A percentile compares a stretch with the other conserved stretches of the same genome.
Evolutionary conservation across 30 jellyfish, hydroid and myxozoan species (phyloP).

Genomic region (Aurelia sp.): DNA sequence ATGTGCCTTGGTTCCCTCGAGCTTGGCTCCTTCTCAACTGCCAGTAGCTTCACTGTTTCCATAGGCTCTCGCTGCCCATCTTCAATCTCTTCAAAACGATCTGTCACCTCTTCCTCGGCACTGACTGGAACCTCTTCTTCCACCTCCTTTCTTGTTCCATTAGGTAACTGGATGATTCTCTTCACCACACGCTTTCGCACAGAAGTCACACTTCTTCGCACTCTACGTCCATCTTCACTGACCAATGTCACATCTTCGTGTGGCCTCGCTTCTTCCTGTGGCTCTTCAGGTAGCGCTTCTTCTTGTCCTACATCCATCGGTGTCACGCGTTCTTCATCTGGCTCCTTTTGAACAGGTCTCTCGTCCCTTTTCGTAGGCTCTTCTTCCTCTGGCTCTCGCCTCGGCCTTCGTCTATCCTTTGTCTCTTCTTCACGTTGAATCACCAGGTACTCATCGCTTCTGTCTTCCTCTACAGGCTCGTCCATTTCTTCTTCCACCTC

Average conservation of each 20-base stretch:
- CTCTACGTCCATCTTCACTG: constrained; percentile 52
- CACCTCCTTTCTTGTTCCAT: constrained; percentile 78
- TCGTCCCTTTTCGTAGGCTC: not conserved
- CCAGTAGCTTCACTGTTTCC: not conserved
- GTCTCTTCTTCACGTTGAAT: constrained; percentile 15
- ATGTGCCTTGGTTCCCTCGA: constrained; percentile 72
- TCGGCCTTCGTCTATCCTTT: constrained; percentile 9
- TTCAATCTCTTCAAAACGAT: not conserved
- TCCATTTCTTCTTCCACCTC: constrained; percentile 60
- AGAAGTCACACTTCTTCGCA: constrained; percentile 56
- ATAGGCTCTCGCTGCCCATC: constrained; percentile 16
- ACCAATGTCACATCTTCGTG: constrained; percentile 16
- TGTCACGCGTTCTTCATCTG: constrained; percentile 13
- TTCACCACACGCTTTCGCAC: constrained; percentile 76
- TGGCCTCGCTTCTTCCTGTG: constrained; percentile 11
- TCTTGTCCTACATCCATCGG: constrained; percentile 46
- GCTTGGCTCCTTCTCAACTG: not conserved
- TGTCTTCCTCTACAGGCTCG: constrained; percentile 13
- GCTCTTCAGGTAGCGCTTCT: constrained; percentile 13
- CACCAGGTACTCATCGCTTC: constrained; percentile 21
- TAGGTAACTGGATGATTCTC: constrained; percentile 79
- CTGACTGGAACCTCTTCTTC: constrained; percentile 86
- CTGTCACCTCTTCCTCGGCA: constrained; percentile 34
- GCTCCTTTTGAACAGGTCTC: not conserved
- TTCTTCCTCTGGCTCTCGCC: constrained; percentile 15